Percentiles rank a stretch among this genome's conserved stretches.
phyloP scores from a whole-genome alignment of 2,113 vertebrate species.

The Peromyscus maniculatus region DNA sequence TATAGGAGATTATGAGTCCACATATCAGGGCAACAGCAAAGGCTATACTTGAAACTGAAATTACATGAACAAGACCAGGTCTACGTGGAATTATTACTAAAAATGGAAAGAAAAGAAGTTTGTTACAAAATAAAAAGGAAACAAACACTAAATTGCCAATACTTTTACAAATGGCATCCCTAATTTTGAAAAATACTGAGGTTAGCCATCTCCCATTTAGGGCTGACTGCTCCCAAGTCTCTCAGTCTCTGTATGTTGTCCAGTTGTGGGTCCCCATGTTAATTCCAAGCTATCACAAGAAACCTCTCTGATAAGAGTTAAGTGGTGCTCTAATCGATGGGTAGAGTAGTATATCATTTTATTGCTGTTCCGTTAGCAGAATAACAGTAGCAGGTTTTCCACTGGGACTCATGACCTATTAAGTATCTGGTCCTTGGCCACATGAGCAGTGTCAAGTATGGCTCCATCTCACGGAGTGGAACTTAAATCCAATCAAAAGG shows the following conservation, averaged over 20 bases:
- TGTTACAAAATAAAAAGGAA: neutral
- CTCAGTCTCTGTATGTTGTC: neutral
- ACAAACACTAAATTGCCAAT: slow-evolving; percentile 24
- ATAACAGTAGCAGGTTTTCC: neutral
- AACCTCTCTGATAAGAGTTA: neutral
- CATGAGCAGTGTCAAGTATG: neutral
- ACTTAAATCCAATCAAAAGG: neutral
- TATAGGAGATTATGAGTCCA: slow-evolving; percentile 19
- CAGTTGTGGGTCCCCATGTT: neutral
- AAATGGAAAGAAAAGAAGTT: slow-evolving; percentile 11
- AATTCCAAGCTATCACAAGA: neutral
- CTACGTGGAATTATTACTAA: neutral
- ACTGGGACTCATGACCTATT: neutral
- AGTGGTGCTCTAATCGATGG: neutral
- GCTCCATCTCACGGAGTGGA: neutral
- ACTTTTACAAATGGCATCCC: neutral
- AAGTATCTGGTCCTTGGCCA: neutral
- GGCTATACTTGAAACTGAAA: neutral
- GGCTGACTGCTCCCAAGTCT: neutral
- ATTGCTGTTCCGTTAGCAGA: neutral
- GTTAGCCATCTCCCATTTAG: neutral
- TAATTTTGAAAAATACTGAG: neutral
- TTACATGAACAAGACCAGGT: slow-evolving; percentile 63
- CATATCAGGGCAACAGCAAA: slow-evolving; percentile 51
- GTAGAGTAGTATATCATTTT: neutral